Evolutionary conservation across 2,888 invertebrate genomes (phyloP), one percentile per base, ranked within the genome.

Genomic region (Catocala sponsa): DNA sequence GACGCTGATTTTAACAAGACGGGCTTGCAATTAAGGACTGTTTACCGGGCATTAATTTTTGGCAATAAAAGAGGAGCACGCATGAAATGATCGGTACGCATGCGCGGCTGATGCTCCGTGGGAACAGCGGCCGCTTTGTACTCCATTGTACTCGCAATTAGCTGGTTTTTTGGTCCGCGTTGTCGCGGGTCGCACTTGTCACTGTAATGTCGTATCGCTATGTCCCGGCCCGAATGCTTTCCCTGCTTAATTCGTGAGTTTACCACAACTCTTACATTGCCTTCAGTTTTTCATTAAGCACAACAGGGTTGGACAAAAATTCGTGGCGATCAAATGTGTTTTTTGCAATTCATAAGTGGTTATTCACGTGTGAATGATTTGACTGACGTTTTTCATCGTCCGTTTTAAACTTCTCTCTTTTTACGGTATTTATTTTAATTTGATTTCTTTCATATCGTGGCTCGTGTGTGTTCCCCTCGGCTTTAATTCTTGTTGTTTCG

Each of bases 41-140:
- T 94, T 92, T 93, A 90, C 91, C 81, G 92, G 89, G 87, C 94
- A 93, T 94, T 94, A 93, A 94, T 94, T 94, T 94, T 94, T 93
- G 94, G 94, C 93, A 94, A 94, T 94, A 94, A 94, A 94, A 92
- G 91, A 90, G 84, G 90, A 88, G 93, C 91, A 86, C 84, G 90
- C 89, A 77, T 74, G 89, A 87, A 91, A 94, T 94, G 92, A 88
- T 87, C 88, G 91, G 91, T 90, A 87, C 92, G 91, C 89, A 86
- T 82, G 83, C 86, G 86, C 84, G 71, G 79, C 80, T 73, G 79
- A 88, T 86, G 91, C 84, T 84, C 86, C 94, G 93, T 94, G 94
- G 92, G 94, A 94, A 94, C 81, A 83, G 94, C 94, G 94, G 94
- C 69, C 74, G 87, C 91, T 94, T 94, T 93, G 92, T 91, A 79